These are phyloP conservation scores for Piaya cayana DNA, from an alignment of 2,113 vertebrate species.

Conservation along the genomic window DNA sequence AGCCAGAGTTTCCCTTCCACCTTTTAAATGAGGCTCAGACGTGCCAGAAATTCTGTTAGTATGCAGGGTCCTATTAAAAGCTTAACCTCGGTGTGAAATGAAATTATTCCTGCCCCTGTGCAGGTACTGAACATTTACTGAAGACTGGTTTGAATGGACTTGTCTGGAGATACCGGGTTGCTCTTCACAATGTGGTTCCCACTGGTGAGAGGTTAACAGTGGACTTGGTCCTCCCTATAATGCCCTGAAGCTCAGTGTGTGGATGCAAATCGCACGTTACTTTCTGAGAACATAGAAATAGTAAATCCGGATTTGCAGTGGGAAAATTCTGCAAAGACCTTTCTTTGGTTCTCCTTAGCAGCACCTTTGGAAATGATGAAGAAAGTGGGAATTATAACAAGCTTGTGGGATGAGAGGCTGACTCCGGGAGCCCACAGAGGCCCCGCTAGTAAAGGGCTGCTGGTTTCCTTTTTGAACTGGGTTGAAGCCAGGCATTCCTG, in stretches of 20 bases:
- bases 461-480: conserved; percentile 39
- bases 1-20: conserved; percentile 55
- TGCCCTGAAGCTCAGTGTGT: neutral
- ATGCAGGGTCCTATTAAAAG: conserved; percentile 51
- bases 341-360: neutral
- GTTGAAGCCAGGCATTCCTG: conserved; percentile 37
- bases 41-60: conserved; percentile 48
- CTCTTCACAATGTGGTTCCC: neutral
- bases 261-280: neutral
- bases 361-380: neutral
- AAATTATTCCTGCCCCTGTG: conserved; percentile 16
- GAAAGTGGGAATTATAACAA: neutral
- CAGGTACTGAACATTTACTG: conserved; percentile 6
- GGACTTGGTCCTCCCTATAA: neutral
- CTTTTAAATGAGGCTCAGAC: conserved; percentile 48
- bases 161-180: neutral
- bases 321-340: neutral
- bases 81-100: conserved; percentile 27
- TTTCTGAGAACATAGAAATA: neutral
- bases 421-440: neutral
- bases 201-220: neutral
- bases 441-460: conserved; percentile 15
- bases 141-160: neutral
- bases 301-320: fast-evolving
- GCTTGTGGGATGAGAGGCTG: neutral